These are phyloP conservation scores for Nerophis lumbriciformis DNA, from an alignment of 2,113 vertebrate genomes.

Conservation along the genomic window DNA sequence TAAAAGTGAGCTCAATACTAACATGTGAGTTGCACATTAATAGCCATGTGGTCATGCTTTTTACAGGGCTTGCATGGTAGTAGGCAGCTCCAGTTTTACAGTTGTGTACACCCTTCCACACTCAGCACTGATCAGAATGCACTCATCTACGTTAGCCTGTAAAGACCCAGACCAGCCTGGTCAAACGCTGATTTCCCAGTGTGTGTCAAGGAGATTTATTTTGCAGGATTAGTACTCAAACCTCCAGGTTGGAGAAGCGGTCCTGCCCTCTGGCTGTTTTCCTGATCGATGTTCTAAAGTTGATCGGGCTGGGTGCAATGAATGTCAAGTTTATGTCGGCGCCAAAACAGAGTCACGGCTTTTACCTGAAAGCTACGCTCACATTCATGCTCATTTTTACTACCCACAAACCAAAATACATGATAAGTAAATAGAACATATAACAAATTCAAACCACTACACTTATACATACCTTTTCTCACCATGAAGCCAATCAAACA, in stretches of 20 bases:
- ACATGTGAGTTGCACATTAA: not conserved
- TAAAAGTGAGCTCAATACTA: not conserved
- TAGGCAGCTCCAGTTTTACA: constrained; percentile 4
- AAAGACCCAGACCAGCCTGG: constrained; percentile 18
- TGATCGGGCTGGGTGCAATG: constrained; percentile 26
- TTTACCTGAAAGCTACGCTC: not conserved
- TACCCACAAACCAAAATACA: no score
- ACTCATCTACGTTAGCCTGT: constrained; percentile 22
- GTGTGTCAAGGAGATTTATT: constrained; percentile 15
- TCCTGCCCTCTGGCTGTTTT: constrained; percentile 44
- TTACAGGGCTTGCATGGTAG: not conserved
- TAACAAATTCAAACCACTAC: no score
- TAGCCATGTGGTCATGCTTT: not conserved
- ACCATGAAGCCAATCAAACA: not conserved
- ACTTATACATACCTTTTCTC: no score
- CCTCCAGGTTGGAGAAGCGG: constrained; percentile 21
- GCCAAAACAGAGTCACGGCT: no score
- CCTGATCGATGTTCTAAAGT: constrained; percentile 38
- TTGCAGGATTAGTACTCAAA: constrained; percentile 37
- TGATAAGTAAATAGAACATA: no score
- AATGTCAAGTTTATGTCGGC: constrained; percentile 20
- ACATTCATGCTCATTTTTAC: not conserved
- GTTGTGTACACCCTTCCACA: not conserved
- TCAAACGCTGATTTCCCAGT: constrained; percentile 36
- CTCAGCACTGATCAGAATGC: constrained; percentile 11